Base-by-base conservation (phyloP, 64 coral and sea anemone genomes). In the Pachyseris speciosa region DNA sequence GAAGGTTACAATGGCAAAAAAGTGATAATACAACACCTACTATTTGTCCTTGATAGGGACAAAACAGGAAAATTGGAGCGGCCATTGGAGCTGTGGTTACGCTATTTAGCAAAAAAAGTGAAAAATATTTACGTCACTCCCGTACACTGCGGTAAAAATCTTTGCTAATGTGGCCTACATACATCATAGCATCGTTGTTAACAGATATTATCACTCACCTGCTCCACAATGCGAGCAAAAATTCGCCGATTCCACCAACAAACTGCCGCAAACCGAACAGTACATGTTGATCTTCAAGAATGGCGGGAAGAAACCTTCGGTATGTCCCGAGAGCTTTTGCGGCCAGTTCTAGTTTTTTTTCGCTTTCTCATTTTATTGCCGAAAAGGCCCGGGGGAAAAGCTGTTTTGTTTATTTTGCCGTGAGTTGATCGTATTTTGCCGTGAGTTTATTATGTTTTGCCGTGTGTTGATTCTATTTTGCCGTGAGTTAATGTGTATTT, bases 61-160 rank as follows among this genome's bases (percentile, higher is more conserved):
- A 65, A 65, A 65, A 65, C 61, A 65, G 61, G 61, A 65, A 65
- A 65, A 65, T 65, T 65, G 20, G 11, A 65, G 61, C 61, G 61
- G 61, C 61, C 61, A 65, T 65, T 65, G 61, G 61, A 65, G 61
- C 61, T 65, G 61, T 65, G 61, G 61, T 65, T 65, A 65, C 61
- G 61, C 61, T 65, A 65, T 65, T 65, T 65, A 65, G 61, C 61
- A 65, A 65, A 65, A 61, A 24, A 61, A 65, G 61, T 65, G 61
- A 65, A 65, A 65, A 65, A 65, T 65, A 65, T 65, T 65, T 65
- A 65, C 61, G 61, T 65, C 61, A 65, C 61, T 65, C 61, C 61
- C 61, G 61, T 65, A 65, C 61, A 65, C 11, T 65, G 61, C 61
- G 61, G 61, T 65, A 65, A 65, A 65, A 65, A 26, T 65, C 0